Base-by-base conservation (phyloP, 2,113 vertebrate species). In the Astur gentilis region DNA sequence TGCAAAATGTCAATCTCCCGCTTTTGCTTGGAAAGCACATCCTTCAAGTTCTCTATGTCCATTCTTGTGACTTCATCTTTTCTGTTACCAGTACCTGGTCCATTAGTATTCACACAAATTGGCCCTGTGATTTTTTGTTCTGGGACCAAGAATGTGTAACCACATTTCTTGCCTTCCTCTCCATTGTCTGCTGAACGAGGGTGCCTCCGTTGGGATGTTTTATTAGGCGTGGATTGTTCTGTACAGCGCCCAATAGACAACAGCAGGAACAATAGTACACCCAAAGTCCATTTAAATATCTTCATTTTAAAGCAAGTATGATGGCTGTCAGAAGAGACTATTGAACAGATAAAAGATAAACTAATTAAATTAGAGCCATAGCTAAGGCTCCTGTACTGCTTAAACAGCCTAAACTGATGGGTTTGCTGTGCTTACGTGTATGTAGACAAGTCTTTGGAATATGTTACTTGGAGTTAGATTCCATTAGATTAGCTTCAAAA, bases 51-150 rank as follows among this genome's bases (percentile, higher is more conserved):
- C 82, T 99, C 98, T 4, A 99, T 98, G 96, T 99, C 99, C 98
- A 99, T 99, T 69, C 98, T 99, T 23, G 99, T 99, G 96, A 99
- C 99, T 93, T 99, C 98, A 6, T 99, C 99, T 86, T 98, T 99
- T 83, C 97, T 97, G 87, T 67, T 91, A 71, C 99, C 98, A 12
- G 98, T 84, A 34, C 98, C 98, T 2, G 99, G 98, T 60, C 97
- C 98, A 2, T 99, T 99, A 20, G 99, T 98, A 62, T 98, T 99
- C 82, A 99, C 99, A 6, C 99, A 99, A 75, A 99, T 99, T 2
- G 99, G 99, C 89, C 99, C 99, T 76, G 99, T 99, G 94, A 99
- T 99, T 97, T 98, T 99, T 93, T 99, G 99, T 96, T 99, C 98
- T 1, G 99, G 99, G 4, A 99, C 98, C 88, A 99, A 96, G 96